Percentiles rank a stretch among this genome's conserved stretches.
phyloP scores from a whole-genome alignment of 2,888 invertebrate genomes.

The Polyommatus iphigenia region DNA sequence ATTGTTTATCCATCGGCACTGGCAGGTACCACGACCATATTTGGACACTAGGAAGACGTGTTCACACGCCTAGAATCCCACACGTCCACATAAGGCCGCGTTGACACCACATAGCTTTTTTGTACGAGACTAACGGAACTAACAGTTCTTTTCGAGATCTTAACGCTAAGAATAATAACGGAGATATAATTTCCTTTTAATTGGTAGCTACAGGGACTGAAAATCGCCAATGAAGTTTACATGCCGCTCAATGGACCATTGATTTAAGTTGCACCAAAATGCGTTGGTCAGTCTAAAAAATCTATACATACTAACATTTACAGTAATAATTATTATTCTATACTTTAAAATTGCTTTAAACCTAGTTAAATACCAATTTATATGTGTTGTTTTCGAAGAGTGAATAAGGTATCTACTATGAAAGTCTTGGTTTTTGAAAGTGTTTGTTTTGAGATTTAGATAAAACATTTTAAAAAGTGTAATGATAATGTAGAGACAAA shows the following conservation, averaged over 20 bases:
- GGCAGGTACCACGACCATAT: constrained; percentile 57
- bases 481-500: background rate
- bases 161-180: background rate
- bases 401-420: too few species aligned
- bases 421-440: too few species aligned
- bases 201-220: background rate
- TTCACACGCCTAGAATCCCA: constrained; percentile 59
- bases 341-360: too few species aligned
- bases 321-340: too few species aligned
- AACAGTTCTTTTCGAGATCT: constrained; percentile 16
- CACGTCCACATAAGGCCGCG: constrained; percentile 37
- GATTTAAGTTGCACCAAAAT: too few species aligned
- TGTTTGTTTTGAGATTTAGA: too few species aligned
- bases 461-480: too few species aligned
- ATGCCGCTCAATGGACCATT: too few species aligned
- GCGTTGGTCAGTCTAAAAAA: too few species aligned
- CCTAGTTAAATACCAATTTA: too few species aligned
- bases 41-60: constrained; percentile 56
- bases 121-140: constrained; percentile 26
- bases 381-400: too few species aligned
- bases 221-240: background rate
- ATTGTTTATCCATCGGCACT: constrained; percentile 53
- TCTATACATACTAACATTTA: too few species aligned
- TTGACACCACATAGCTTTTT: constrained; percentile 25
- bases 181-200: background rate